Conservation (phyloP, 2,113 vertebrate species). For the Himantopus leucocephalus region DNA sequence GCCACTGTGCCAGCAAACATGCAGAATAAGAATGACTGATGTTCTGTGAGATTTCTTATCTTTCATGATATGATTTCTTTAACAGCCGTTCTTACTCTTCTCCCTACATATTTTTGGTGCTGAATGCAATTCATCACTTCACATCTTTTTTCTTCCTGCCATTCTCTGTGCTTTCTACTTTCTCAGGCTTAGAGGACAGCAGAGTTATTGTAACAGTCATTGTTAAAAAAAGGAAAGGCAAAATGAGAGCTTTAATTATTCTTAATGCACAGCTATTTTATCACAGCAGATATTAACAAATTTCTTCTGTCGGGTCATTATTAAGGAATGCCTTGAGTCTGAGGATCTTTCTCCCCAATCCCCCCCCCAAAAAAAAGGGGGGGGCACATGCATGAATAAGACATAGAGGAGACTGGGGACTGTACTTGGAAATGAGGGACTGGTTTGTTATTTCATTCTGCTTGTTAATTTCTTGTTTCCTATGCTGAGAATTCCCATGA, state of each 20-base stretch:
- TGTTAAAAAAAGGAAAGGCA: neutral
- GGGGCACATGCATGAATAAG: neutral
- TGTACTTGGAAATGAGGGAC: neutral
- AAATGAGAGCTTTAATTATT: neutral
- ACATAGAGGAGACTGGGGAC: neutral
- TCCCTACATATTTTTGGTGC: slow-evolving; percentile 1
- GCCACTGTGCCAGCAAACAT: neutral
- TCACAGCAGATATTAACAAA: neutral
- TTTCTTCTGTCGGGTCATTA: neutral
- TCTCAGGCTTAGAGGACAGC: neutral
- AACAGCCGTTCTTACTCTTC: slow-evolving; percentile 22
- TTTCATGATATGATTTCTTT: slow-evolving; percentile 40
- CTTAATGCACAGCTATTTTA: neutral
- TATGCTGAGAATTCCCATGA: neutral
- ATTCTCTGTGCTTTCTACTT: neutral
- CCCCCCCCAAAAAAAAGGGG: accelerated
- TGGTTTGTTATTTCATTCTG: neutral
- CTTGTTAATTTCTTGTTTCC: neutral
- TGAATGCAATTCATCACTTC: slow-evolving; percentile 27
- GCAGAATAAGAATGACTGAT: slow-evolving; percentile 55
- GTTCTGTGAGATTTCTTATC: slow-evolving; percentile 21
- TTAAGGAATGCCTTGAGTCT: neutral
- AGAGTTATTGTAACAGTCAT: neutral
- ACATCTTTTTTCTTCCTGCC: neutral
- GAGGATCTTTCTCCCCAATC: neutral